Conservation (phyloP, 2,113 vertebrate species). For the Mustela lutreola region DNA sequence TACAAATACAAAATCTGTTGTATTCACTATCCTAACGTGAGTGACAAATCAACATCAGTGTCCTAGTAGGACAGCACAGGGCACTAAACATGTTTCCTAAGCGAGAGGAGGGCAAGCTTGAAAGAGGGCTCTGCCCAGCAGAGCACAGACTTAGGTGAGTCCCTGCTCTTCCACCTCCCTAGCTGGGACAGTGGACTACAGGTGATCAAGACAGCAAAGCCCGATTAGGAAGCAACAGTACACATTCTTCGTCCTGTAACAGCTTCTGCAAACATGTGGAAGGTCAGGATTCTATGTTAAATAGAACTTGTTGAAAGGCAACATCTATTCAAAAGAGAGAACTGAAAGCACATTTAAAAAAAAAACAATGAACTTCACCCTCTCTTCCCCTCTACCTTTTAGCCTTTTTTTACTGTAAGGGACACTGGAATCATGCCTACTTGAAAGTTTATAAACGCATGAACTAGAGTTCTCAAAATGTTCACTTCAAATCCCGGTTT, state of each 20-base stretch:
- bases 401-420: neutral
- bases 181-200: neutral
- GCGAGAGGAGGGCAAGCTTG: neutral
- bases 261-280: neutral
- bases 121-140: neutral
- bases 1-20: neutral
- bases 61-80: neutral
- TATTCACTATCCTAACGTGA: neutral
- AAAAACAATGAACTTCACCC: neutral
- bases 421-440: neutral
- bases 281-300: neutral
- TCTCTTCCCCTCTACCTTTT: neutral
- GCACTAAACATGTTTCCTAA: neutral
- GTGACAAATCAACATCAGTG: constrained; percentile 11
- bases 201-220: neutral
- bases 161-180: neutral
- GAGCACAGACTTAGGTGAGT: too few relatives aligned
- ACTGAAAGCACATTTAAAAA: neutral
- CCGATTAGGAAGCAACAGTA: neutral
- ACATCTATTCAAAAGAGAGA: neutral
- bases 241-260: neutral
- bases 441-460: neutral
- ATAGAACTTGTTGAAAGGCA: neutral
- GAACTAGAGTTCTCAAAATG: constrained; percentile 22
- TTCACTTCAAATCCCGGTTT: neutral